Evolutionary conservation across 2,888 invertebrate genomes (phyloP).

Genomic region (Agapostemon virescens): DNA sequence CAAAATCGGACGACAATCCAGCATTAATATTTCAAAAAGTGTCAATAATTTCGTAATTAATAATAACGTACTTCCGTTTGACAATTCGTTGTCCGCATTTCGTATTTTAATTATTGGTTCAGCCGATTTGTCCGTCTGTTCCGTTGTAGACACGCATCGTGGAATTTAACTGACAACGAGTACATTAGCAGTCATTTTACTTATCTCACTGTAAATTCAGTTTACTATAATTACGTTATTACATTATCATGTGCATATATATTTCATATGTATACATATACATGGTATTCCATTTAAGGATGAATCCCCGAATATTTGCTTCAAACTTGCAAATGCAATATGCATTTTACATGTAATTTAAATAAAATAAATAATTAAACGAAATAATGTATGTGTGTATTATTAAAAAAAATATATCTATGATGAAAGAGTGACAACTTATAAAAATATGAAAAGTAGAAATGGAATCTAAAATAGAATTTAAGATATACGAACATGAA

Average conservation of each 20-base stretch:
- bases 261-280: neutral
- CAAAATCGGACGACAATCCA: neutral
- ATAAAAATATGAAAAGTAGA: no score
- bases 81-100: neutral
- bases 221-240: neutral
- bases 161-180: neutral
- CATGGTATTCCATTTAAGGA: neutral
- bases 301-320: neutral
- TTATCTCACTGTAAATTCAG: neutral
- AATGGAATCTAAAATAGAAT: no score
- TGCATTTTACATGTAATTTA: no score
- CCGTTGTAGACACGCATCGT: neutral
- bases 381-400: no score
- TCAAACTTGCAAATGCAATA: neutral
- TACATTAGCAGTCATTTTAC: neutral
- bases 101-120: neutral
- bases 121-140: neutral
- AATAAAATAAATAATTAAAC: no score
- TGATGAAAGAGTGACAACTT: no score
- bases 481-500: no score
- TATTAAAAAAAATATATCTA: no score
- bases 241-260: neutral
- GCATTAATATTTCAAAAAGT: neutral
- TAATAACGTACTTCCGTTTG: neutral
- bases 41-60: neutral